Base-by-base conservation (phyloP, 1,140 invertebrate genomes). In the Ceratina calcarata region DNA sequence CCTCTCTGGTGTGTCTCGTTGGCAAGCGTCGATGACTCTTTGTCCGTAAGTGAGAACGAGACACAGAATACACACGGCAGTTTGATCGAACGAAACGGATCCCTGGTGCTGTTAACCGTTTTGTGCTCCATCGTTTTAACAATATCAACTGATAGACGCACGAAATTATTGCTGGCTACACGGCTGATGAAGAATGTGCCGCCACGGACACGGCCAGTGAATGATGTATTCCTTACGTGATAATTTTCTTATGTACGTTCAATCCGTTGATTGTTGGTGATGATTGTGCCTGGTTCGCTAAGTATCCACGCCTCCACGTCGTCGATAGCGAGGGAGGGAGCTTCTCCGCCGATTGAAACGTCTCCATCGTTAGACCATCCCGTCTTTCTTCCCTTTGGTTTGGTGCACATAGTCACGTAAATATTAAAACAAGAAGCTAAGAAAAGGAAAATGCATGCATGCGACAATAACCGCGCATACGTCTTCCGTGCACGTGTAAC, bases 341-440 rank as follows among this genome's bases (percentile, higher is more conserved):
- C 24, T 32, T 22, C 10, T 32, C 3, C 13, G 22, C n/a, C 8
- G 24, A 27, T 49, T 65, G 20, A 71, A 61, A 61, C 20, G 0
- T 73, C 32, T 72, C 57, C 13, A 62, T 24, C 69, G 16, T 60
- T 27, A 55, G 22, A 80, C 20, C 83, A 37, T 53, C 72, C 53
- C 67, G 27, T 57, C 60, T 22, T 65, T 4, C 24, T 37, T 15
- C 32, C 45, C 66, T 45, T 24, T 22, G 53, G 22, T 20, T 32
- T 75, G 65, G 61, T 20, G 57, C 51, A 62, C 55, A 37, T 73
- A 69, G 82, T 77, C 72, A 66, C 67, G 67, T 80, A 84, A 85
- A 85, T 84, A 84, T 77, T 18, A 68, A 80, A 53, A 24, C 20
- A 32, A 66, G 78, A n/a, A 22, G 2, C 27, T 32, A 57, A 15